Percentiles rank a stretch among this genome's conserved stretches.
These are phyloP conservation scores for Tholera decimalis DNA, from an alignment of 2,888 invertebrate species.

Conservation along the genomic window DNA sequence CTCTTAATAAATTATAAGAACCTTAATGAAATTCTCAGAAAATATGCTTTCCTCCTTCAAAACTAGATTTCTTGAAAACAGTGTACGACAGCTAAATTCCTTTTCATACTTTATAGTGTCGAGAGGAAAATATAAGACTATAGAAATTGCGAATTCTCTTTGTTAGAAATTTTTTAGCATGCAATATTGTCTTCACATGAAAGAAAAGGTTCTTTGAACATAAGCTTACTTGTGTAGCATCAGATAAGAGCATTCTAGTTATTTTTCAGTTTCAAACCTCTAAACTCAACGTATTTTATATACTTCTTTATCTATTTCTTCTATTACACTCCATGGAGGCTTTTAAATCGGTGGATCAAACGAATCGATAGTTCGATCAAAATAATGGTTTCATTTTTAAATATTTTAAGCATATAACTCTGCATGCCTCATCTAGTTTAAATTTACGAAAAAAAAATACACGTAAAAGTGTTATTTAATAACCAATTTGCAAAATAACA, in stretches of 20 bases:
- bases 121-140: slow-evolving; percentile 30
- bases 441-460: too few species aligned
- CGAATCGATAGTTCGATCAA: too few species aligned
- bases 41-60: slow-evolving; percentile 22
- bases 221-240: not conserved
- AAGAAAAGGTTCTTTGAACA: slow-evolving; percentile 8
- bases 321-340: too few species aligned
- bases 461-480: too few species aligned
- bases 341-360: too few species aligned
- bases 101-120: slow-evolving; percentile 19
- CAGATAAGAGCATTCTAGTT: not conserved
- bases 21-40: slow-evolving; percentile 28
- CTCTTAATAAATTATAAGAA: slow-evolving; percentile 23
- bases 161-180: slow-evolving; percentile 29
- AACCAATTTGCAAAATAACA: too few species aligned
- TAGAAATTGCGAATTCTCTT: slow-evolving; percentile 17
- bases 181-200: slow-evolving; percentile 10
- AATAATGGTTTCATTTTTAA: too few species aligned
- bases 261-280: too few species aligned
- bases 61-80: slow-evolving; percentile 21
- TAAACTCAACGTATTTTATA: too few species aligned
- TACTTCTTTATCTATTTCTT: too few species aligned
- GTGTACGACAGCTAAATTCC: slow-evolving; percentile 8
- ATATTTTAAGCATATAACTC: too few species aligned
- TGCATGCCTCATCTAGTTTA: too few species aligned